These are phyloP conservation scores for Pachydiplax longipennis DNA, from an alignment of 2,888 invertebrate genomes.

Conservation along the genomic window DNA sequence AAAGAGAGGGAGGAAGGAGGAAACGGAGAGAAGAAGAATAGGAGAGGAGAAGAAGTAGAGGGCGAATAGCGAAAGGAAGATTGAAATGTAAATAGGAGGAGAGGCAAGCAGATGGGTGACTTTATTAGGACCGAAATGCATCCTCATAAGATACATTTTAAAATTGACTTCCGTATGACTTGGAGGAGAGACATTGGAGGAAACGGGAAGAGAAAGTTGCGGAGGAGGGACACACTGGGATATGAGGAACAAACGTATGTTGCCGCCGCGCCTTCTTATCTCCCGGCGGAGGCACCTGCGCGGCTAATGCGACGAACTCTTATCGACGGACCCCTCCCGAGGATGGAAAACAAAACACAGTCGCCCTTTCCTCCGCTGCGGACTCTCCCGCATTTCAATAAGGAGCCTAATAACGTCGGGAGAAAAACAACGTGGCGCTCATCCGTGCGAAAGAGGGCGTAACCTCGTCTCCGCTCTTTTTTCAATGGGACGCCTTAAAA, in stretches of 20 bases:
- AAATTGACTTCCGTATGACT: neutral
- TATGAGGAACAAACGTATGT: constrained; percentile 46
- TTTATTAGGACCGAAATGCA: neutral
- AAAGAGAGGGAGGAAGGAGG: too few species aligned
- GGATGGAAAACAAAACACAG: neutral
- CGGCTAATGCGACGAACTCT: constrained; percentile 44
- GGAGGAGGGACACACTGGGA: constrained; percentile 51
- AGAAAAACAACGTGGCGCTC: too few species aligned
- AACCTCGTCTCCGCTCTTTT: neutral
- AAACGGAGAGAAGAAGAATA: constrained; percentile 54
- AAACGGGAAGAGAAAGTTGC: neutral
- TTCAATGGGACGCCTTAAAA: neutral
- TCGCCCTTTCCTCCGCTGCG: neutral
- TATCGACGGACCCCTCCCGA: neutral
- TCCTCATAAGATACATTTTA: neutral
- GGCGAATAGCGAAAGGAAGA: constrained; percentile 60
- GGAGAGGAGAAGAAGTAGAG: constrained; percentile 57
- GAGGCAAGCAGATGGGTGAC: neutral
- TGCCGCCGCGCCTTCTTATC: constrained; percentile 43
- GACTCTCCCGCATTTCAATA: too few species aligned
- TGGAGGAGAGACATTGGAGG: constrained; percentile 49
- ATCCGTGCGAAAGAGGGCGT: too few species aligned
- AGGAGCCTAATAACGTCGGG: too few species aligned
- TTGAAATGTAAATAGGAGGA: constrained; percentile 52
- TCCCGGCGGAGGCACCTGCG: constrained; percentile 47